Evolutionary conservation across 2,888 invertebrate genomes (phyloP).

Genomic region (Cordilura impudica): DNA sequence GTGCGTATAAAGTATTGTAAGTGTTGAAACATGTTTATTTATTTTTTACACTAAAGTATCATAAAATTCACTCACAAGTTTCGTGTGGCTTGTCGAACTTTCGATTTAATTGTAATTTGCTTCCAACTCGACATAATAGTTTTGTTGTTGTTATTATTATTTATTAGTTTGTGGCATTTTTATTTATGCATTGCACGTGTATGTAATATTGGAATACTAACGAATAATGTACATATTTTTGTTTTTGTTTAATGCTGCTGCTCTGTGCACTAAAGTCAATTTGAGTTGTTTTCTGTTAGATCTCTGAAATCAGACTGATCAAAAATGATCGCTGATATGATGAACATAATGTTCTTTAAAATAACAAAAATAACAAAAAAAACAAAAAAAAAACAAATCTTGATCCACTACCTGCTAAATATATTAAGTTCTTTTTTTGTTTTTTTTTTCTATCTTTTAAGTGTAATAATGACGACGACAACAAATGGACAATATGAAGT

Average conservation of each 20-base stretch:
- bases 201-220: neutral
- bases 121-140: constrained; percentile 8
- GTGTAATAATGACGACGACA: neutral
- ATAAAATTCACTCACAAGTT: too few species aligned
- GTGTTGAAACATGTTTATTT: too few species aligned
- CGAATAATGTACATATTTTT: neutral
- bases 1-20: too few species aligned
- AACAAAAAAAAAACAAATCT: neutral
- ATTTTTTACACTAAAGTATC: too few species aligned
- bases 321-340: neutral
- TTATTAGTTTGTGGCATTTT: neutral
- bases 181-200: constrained; percentile 30
- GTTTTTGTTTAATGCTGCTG: neutral
- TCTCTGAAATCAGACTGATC: constrained; percentile 3
- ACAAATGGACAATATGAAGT: neutral
- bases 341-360: constrained; percentile 3
- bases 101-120: neutral
- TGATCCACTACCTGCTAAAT: constrained; percentile 17
- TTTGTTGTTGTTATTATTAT: neutral
- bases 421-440: neutral
- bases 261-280: constrained; percentile 6
- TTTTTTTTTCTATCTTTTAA: neutral
- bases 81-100: too few species aligned
- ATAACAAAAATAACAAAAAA: neutral
- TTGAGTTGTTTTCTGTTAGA: constrained; percentile 22